These are phyloP conservation scores for Doryteuthis pealeii DNA, from an alignment of 1,140 invertebrate species.

Conservation along the genomic window DNA sequence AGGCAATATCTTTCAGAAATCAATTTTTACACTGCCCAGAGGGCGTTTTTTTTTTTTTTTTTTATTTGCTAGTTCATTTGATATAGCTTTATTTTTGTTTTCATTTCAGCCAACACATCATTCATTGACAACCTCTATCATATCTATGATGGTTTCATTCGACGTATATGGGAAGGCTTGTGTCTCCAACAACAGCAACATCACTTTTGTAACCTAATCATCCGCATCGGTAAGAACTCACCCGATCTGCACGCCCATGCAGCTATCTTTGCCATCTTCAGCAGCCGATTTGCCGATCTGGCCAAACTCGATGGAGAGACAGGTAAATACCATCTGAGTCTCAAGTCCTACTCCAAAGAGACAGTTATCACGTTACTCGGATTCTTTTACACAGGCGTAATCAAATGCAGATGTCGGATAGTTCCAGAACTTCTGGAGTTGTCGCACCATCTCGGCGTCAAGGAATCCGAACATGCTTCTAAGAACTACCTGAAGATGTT, in stretches of 20 bases:
- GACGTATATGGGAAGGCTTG: background rate
- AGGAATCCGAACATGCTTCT: background rate
- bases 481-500: background rate
- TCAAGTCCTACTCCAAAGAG: background rate
- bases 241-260: background rate
- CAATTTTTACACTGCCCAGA: too few relatives aligned
- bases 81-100: background rate
- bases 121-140: background rate
- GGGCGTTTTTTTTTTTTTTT: too few relatives aligned
- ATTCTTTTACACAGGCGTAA: constrained; percentile 1
- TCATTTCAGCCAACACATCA: background rate
- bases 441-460: background rate
- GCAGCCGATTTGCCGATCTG: background rate
- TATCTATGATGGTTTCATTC: background rate
- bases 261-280: background rate
- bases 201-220: background rate
- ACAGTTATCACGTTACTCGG: background rate
- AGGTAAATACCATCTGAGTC: constrained; percentile 3
- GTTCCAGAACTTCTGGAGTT: background rate
- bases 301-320: background rate
- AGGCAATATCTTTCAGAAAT: too few relatives aligned
- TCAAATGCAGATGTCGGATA: background rate
- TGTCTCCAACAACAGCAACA: background rate
- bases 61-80: too few relatives aligned
- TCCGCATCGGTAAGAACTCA: background rate